These are phyloP conservation scores for Hofmannophila pseudospretella DNA, from an alignment of 2,888 invertebrate species.

Conservation along the genomic window DNA sequence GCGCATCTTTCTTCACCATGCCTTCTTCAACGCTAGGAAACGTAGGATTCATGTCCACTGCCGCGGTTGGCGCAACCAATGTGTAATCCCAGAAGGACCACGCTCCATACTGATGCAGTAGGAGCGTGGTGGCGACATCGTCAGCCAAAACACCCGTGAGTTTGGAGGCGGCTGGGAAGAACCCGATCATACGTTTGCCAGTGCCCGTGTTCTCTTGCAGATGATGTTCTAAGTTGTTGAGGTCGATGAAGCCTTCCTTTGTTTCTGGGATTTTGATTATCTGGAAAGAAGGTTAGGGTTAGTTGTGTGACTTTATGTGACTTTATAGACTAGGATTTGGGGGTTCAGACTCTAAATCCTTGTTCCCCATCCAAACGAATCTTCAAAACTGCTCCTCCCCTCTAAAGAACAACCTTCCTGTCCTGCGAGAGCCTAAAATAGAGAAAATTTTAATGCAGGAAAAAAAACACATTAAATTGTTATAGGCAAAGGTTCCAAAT, in stretches of 20 bases:
- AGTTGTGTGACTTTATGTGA: too few species aligned
- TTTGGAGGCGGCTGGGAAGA: constrained; percentile 91
- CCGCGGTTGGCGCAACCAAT: constrained; percentile 87
- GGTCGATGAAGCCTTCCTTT: constrained; percentile 87
- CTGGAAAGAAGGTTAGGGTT: constrained; percentile 72
- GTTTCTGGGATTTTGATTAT: constrained; percentile 88
- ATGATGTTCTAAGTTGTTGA: constrained; percentile 84
- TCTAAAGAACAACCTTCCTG: too few species aligned
- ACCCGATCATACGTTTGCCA: constrained; percentile 86
- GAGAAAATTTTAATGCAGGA: too few species aligned
- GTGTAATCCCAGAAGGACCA: constrained; percentile 95
- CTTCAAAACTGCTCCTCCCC: too few species aligned
- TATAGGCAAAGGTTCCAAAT: too few species aligned
- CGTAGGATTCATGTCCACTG: constrained; percentile 91
- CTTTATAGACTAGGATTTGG: too few species aligned
- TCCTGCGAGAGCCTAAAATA: too few species aligned
- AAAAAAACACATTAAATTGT: too few species aligned
- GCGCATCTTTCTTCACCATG: constrained; percentile 90
- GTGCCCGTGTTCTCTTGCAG: constrained; percentile 80
- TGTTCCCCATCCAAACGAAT: too few species aligned
- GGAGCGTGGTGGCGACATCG: constrained; percentile 87
- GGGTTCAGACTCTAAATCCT: too few species aligned
- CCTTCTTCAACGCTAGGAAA: constrained; percentile 81
- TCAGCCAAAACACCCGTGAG: constrained; percentile 93
- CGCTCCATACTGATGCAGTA: constrained; percentile 89